These are phyloP conservation scores for Macrobrachium rosenbergii DNA, from an alignment of 1,140 invertebrate species.

Conservation along the genomic window DNA sequence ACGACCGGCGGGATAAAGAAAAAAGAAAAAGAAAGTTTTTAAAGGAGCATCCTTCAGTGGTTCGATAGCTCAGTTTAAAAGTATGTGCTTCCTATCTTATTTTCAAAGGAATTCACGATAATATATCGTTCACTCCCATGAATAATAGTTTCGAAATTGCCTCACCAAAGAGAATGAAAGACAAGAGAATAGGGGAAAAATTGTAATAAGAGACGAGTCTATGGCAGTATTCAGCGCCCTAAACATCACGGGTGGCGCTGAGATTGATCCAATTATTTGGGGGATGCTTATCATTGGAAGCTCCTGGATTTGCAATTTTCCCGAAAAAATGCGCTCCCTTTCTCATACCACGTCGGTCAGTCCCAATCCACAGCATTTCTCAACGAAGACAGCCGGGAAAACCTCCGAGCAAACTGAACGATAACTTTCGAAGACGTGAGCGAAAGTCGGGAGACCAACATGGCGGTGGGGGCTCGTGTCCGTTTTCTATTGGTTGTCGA, in stretches of 20 bases:
- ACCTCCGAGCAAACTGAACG: neutral
- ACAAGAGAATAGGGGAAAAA: neutral
- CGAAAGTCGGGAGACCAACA: constrained; percentile 28
- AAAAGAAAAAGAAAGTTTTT: neutral
- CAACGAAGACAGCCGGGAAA: neutral
- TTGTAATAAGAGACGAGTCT: neutral
- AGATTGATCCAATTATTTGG: constrained; percentile 48
- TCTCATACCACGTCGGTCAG: neutral
- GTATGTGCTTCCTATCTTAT: neutral
- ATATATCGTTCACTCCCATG: neutral
- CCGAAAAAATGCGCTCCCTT: neutral
- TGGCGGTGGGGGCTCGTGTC: constrained; percentile 33
- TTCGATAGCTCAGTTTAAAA: too few relatives aligned
- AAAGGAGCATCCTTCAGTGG: neutral
- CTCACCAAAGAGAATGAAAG: neutral
- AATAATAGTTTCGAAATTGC: constrained; percentile 17
- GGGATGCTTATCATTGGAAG: constrained; percentile 47
- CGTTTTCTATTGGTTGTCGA: constrained; percentile 48
- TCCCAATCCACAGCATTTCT: too few relatives aligned
- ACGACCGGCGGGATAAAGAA: constrained; percentile 19
- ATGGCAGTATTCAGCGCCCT: constrained; percentile 1
- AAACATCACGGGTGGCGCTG: constrained; percentile 22
- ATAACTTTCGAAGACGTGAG: neutral
- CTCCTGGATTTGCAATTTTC: constrained; percentile 35
- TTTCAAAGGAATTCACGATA: too few relatives aligned